Evolutionary conservation across 2,797 vertebrate genomes (phyloP).

Genomic region (Delichon dasypus): DNA sequence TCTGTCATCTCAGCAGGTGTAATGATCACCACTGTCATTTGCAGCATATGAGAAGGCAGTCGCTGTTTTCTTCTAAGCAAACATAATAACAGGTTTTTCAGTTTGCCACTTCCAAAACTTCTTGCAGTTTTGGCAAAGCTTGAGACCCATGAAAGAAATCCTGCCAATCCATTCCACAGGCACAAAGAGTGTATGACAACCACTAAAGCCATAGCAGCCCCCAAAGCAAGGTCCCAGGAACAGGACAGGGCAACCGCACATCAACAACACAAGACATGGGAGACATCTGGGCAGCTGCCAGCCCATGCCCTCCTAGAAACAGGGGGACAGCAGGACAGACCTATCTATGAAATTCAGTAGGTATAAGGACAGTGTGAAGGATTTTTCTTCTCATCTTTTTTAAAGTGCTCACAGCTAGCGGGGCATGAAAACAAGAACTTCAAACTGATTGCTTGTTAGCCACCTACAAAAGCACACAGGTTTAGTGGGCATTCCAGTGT

Average conservation of each 20-base stretch:
- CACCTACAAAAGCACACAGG: background rate
- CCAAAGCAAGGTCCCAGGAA: background rate
- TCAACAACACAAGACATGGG: background rate
- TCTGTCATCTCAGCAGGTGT: background rate
- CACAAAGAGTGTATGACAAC: background rate
- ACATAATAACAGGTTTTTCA: background rate
- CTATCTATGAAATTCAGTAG: background rate
- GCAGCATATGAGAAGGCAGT: background rate
- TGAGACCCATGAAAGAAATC: background rate
- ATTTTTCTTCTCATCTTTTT: background rate
- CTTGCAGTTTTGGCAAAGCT: background rate
- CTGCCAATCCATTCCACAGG: background rate
- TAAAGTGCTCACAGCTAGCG: rapidly evolving
- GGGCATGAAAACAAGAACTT: background rate
- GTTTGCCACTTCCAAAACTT: background rate
- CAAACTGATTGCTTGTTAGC: background rate
- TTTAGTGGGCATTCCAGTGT: background rate
- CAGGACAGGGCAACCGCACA: background rate
- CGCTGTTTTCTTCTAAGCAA: background rate
- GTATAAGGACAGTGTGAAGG: background rate
- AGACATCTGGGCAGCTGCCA: too few relatives aligned
- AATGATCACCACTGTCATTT: background rate
- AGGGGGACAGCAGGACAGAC: background rate
- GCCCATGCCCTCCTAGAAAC: rapidly evolving
- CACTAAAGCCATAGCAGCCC: rapidly evolving